Base-by-base conservation (phyloP, 2,888 invertebrate species). In the Sinhomidia bicolor region DNA sequence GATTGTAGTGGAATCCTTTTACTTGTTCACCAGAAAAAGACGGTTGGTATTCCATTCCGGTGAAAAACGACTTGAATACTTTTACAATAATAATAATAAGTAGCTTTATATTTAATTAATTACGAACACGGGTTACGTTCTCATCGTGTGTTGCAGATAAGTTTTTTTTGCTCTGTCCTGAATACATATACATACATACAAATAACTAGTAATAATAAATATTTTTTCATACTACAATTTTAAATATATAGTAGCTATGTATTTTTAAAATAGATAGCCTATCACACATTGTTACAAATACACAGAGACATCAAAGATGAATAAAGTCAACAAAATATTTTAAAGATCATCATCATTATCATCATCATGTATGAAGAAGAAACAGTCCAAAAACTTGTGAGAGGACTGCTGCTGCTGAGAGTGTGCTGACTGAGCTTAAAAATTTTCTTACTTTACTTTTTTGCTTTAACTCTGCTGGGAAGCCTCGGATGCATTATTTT, bases 251-350 rank as follows among this genome's bases (percentile, higher is more conserved):
- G n/a, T 74, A 74, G 44, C 44, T 74, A 74, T 44, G 6, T 74
- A 14, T 26, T 74, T 68, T 68, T 68, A n/a, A 32, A 17, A 74
- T 44, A 47, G 44, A 79, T 86, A 79, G 65, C 79, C 79, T 78
- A 80, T 87, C 80, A 81, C 57, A 68, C 68, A 81, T 60, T 47
- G 79, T 47, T 79, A 80, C 54, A 84, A 83, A 29, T 79, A 79
- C 51, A 47, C 36, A 85, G 79, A 79, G 79, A 79, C n/a, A n/a
- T n/a, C 68, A 85, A 84, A 74, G 47, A 74, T 47, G 47, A 47
- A 44, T 74, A 44, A 65, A 74, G n/a, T n/a, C 76, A 57, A 20
- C 74, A 26, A 82, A 47, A 47, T 23, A 26, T 23, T 44, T 20
- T 62, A n/a, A 51, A 14, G 17, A 17, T 44, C 44, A 44, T 44